phyloP scores from a whole-genome alignment of 2,113 vertebrate species.

The Danio rerio region GRCz12tu NC_133183.1:30075501-30076000 shows the following conservation, averaged over 20 bases:
- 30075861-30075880: too few species aligned
- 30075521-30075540: slow-evolving; percentile 30
- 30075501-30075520: slow-evolving; percentile 30
- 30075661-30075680: slow-evolving; percentile 19
- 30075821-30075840: too few species aligned
- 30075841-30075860: too few species aligned
- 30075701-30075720: background rate
- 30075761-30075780: background rate
- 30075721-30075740: slow-evolving; percentile 11
- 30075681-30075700: background rate
- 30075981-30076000: too few species aligned
- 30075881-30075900: too few species aligned
- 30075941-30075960: too few species aligned
- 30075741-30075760: background rate
- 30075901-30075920: too few species aligned
- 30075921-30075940: too few species aligned
- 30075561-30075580: slow-evolving; percentile 36
- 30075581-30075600: slow-evolving; percentile 33
- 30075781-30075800: background rate
- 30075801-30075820: background rate
- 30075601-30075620: slow-evolving; percentile 18
- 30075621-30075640: slow-evolving; percentile 7
- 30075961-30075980: too few species aligned
- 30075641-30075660: slow-evolving; percentile 18
- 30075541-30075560: slow-evolving; percentile 18